Conservation (phyloP, 2,797 vertebrate genomes). For the Gymnoscopelus microlampas region DNA sequence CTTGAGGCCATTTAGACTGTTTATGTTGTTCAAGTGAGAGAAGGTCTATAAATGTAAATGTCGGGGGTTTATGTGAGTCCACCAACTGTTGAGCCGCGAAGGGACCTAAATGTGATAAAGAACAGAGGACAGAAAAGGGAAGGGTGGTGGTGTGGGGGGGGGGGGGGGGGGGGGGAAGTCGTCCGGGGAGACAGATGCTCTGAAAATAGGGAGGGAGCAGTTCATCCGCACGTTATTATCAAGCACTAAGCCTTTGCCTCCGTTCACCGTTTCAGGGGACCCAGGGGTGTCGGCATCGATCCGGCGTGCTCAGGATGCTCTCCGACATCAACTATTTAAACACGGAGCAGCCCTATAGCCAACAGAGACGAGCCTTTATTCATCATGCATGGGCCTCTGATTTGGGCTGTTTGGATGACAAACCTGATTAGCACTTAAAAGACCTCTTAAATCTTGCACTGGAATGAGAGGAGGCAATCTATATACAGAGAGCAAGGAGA, state of each 20-base stretch:
- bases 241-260: slow-evolving; percentile 78
- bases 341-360: slow-evolving; percentile 59
- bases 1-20: too few relatives aligned
- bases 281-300: slow-evolving; percentile 82
- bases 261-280: slow-evolving; percentile 73
- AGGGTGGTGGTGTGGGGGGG: slow-evolving; percentile 43
- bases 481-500: slow-evolving; percentile 49
- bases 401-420: slow-evolving; percentile 79
- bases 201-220: slow-evolving; percentile 70
- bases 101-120: slow-evolving; percentile 39
- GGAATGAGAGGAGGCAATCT: slow-evolving; percentile 57
- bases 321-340: slow-evolving; percentile 80
- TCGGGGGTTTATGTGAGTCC: slow-evolving; percentile 55
- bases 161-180: slow-evolving; percentile 44
- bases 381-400: slow-evolving; percentile 73
- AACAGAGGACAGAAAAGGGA: slow-evolving; percentile 16
- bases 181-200: slow-evolving; percentile 54
- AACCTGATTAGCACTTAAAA: slow-evolving; percentile 81
- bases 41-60: slow-evolving; percentile 37
- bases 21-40: too few relatives aligned
- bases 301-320: slow-evolving; percentile 74
- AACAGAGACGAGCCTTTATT: slow-evolving; percentile 77
- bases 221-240: slow-evolving; percentile 73
- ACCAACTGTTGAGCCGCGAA: slow-evolving; percentile 57
- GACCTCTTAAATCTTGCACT: slow-evolving; percentile 73